Evolutionary conservation across 1,140 invertebrate genomes (phyloP), one percentile per base, ranked within the genome.

Genomic region (Sminthurides bifidus): DNA sequence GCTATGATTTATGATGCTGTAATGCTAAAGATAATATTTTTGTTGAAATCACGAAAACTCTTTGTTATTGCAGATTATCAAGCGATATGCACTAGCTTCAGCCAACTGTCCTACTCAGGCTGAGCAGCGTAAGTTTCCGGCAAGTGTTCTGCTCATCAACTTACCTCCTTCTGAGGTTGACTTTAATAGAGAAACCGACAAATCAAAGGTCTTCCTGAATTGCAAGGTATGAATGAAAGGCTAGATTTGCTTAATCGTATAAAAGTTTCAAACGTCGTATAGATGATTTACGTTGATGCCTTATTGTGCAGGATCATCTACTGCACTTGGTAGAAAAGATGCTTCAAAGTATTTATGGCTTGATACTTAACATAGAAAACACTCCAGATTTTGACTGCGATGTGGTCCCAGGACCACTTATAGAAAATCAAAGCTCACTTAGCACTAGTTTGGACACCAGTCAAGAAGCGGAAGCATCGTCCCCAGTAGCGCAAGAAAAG

Each of bases 141-240:
- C 59, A 37, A 35, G 46, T 1, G 37, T 60, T 27, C 4, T 64
- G 2, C 37, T 30, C 10, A 56, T 64, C 19, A 19, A 49, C 14
- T 51, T 59, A 1, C 58, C 62, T 0, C 33, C 58, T 12, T 21
- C 14, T 5, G 52, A 60, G 19, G 62, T 52, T 35, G 62, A 64
- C 54, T 64, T 64, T 40, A 64, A 64, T 29, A 41, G 52, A 30
- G 59, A 64, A 5, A 45, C 59, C 37, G 62, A 60, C 35, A 64
- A 64, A 37, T 44, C 61, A 1, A 63, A 59, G 58, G 51, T 63
- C n/a, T 59, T 63, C 52, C 29, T 63, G 4, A 46, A 21, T 4
- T 46, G 44, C 21, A 21, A 23, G 3, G 41, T 43, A 43, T 14
- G 41, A n/a, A n/a, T n/a, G n/a, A n/a, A n/a, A n/a, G n/a, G n/a